phyloP scores from a whole-genome alignment of 2,888 invertebrate genomes.

The Oxycera nigricornis region DNA sequence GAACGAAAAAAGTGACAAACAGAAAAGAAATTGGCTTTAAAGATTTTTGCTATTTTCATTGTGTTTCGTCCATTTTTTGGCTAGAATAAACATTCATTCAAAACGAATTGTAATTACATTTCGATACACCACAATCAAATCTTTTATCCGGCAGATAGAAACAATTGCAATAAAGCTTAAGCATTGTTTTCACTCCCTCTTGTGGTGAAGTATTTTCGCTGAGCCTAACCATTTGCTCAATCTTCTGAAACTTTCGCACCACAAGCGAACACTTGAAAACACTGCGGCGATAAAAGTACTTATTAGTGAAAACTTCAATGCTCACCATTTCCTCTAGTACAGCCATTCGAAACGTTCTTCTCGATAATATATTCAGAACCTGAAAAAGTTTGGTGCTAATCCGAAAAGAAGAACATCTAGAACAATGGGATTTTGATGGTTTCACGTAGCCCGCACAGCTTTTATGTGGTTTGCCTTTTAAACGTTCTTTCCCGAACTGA shows the following conservation, averaged over 20 bases:
- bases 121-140: no score
- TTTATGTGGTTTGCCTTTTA: conserved; percentile 22
- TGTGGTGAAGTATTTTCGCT: no score
- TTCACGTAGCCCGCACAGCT: not conserved
- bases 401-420: not conserved
- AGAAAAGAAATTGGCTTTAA: no score
- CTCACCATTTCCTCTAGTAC: not conserved
- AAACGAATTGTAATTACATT: no score
- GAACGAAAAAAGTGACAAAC: no score
- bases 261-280: not conserved
- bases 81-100: no score
- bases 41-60: no score
- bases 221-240: not conserved
- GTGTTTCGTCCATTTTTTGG: no score
- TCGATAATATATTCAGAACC: not conserved
- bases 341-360: not conserved
- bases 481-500: not conserved
- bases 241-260: not conserved
- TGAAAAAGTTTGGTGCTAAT: conserved; percentile 7
- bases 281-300: not conserved
- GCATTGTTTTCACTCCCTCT: not conserved
- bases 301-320: not conserved
- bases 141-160: no score
- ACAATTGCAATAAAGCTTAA: not conserved
- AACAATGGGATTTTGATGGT: not conserved